Conservation (phyloP, 2,888 invertebrate species). For the Tetropium fuscum region DNA sequence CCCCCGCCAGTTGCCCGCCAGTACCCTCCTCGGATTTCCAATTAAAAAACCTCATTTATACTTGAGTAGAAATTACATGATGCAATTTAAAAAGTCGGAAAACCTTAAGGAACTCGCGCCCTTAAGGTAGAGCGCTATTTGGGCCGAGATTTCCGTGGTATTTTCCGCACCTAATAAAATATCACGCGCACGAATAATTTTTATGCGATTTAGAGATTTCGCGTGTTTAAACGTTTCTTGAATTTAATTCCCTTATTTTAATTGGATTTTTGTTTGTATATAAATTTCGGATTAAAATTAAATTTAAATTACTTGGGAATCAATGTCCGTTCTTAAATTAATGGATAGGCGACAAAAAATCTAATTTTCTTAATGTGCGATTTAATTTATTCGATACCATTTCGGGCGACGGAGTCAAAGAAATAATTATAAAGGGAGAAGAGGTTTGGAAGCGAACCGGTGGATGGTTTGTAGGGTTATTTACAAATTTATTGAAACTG, state of each 20-base stretch:
- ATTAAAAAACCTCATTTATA: conserved; percentile 67
- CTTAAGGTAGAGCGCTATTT: conserved; percentile 52
- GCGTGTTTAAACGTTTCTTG: conserved; percentile 65
- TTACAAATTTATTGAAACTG: conserved; percentile 31
- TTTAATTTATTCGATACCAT: conserved; percentile 36
- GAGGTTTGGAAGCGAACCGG: conserved; percentile 14
- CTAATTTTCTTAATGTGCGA: conserved; percentile 44
- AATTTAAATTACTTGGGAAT: conserved; percentile 55
- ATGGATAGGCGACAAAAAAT: conserved; percentile 31
- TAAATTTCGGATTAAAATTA: conserved; percentile 61
- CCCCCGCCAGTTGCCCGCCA: conserved; percentile 33
- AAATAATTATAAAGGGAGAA: conserved; percentile 33
- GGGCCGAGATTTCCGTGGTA: conserved; percentile 52
- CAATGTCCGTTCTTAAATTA: conserved; percentile 43
- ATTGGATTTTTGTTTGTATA: conserved; percentile 65
- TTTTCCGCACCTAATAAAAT: conserved; percentile 62
- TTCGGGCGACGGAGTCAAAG: conserved; percentile 29
- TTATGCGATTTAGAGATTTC: conserved; percentile 66
- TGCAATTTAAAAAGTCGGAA: conserved; percentile 63
- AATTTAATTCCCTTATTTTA: conserved; percentile 64
- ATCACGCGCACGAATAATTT: conserved; percentile 67
- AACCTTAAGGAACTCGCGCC: conserved; percentile 53
- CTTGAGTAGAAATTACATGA: conserved; percentile 65
- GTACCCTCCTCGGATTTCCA: conserved; percentile 62
- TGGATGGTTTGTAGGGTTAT: conserved; percentile 37